Percentiles rank a stretch among this genome's conserved stretches.
These are phyloP conservation scores for Teleogryllus occipitalis DNA, from an alignment of 1,140 invertebrate genomes.

Conservation along the genomic window DNA sequence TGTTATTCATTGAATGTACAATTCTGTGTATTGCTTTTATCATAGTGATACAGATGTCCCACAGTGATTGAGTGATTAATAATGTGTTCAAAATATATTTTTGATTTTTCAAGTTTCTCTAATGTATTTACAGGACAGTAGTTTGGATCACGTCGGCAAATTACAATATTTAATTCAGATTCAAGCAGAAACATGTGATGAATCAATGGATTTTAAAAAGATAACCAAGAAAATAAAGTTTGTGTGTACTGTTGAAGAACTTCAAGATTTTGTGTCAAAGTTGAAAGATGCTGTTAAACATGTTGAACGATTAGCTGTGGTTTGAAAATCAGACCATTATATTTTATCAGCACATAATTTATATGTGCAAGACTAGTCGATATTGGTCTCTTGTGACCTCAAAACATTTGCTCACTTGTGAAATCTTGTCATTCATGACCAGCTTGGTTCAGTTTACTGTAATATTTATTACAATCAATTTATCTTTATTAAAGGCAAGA, in stretches of 20 bases:
- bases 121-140: slow-evolving; percentile 36
- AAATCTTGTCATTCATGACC: too few relatives aligned
- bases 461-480: too few relatives aligned
- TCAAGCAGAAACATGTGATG: slow-evolving; percentile 34
- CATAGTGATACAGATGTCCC: too few relatives aligned
- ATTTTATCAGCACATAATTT: too few relatives aligned
- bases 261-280: slow-evolving; percentile 58
- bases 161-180: slow-evolving; percentile 39
- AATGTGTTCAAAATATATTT: slow-evolving; percentile 14
- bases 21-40: too few relatives aligned
- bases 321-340: background rate
- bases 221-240: slow-evolving; percentile 45
- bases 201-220: slow-evolving; percentile 37
- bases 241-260: slow-evolving; percentile 48
- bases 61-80: too few relatives aligned
- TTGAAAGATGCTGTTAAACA: slow-evolving; percentile 53
- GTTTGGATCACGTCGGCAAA: slow-evolving; percentile 33
- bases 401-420: too few relatives aligned
- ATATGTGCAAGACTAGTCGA: too few relatives aligned
- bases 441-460: too few relatives aligned
- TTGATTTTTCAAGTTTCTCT: background rate
- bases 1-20: too few relatives aligned
- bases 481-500: too few relatives aligned
- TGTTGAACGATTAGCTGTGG: slow-evolving; percentile 43
- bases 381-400: too few relatives aligned